A percentile compares a stretch with the other conserved stretches of the same genome.
phyloP scores from a whole-genome alignment of 2,888 invertebrate species.

The Sisyra nigra region DNA sequence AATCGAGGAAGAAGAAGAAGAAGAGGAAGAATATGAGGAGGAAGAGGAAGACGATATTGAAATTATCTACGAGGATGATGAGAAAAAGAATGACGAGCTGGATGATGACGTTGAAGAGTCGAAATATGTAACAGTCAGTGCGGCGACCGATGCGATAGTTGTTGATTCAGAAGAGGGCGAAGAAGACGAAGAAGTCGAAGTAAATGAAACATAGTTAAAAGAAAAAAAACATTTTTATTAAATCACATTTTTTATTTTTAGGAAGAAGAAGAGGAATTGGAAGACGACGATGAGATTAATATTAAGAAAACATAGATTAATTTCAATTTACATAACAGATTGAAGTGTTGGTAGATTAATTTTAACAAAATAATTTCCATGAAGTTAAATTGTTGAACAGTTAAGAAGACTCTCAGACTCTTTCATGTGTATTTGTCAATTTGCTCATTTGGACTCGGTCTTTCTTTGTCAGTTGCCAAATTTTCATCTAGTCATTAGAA shows the following conservation, averaged over 20 bases:
- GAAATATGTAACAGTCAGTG: slow-evolving; percentile 15
- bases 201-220: slow-evolving; percentile 13
- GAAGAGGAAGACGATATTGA: slow-evolving; percentile 13
- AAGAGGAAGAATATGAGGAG: slow-evolving; percentile 30
- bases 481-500: too few species aligned
- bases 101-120: slow-evolving; percentile 26
- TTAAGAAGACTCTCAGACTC: too few species aligned
- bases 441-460: too few species aligned
- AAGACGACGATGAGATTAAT: slow-evolving; percentile 14
- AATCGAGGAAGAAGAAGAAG: slow-evolving; percentile 21
- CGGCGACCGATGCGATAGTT: slow-evolving; percentile 10
- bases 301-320: not conserved
- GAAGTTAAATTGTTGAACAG: too few species aligned
- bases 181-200: slow-evolving; percentile 14
- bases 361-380: too few species aligned
- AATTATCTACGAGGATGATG: slow-evolving; percentile 21
- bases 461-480: too few species aligned
- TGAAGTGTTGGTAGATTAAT: too few species aligned
- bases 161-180: slow-evolving; percentile 11
- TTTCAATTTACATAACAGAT: too few species aligned
- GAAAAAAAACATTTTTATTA: slow-evolving; percentile 4
- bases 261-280: slow-evolving; percentile 15
- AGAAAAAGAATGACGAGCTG: slow-evolving; percentile 26
- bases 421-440: too few species aligned
- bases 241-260: not conserved